Percentiles rank a stretch among this genome's conserved stretches.
Conservation (phyloP, 2,797 vertebrate genomes). For the Caiman crocodilus region DNA sequence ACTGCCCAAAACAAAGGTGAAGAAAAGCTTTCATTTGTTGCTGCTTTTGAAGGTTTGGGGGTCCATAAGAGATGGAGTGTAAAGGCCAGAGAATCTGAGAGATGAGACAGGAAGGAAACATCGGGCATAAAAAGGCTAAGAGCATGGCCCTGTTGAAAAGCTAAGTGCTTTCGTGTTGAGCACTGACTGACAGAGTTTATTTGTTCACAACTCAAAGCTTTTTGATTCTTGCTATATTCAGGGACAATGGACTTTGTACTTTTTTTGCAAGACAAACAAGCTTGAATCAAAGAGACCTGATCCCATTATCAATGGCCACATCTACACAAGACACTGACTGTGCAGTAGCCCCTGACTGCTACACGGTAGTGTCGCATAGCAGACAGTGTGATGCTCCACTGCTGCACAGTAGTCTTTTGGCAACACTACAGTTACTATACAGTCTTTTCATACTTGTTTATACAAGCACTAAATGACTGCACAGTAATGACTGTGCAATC, state of each 20-base stretch:
- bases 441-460: too few species aligned
- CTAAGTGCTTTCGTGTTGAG: constrained; percentile 3
- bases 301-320: too few species aligned
- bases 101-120: background rate
- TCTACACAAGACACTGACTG: too few species aligned
- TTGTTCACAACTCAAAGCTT: background rate
- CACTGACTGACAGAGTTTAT: constrained; percentile 26
- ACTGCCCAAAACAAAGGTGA: background rate
- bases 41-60: background rate
- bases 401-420: too few species aligned
- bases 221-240: constrained; percentile 14
- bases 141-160: background rate
- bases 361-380: too few species aligned
- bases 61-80: background rate
- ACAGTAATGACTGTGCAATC: too few species aligned
- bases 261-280: too few species aligned
- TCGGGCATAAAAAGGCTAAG: background rate
- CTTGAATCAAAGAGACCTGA: too few species aligned
- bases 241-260: background rate
- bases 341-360: too few species aligned
- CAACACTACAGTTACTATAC: too few species aligned
- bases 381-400: too few species aligned
- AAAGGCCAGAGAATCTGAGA: background rate
- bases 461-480: too few species aligned
- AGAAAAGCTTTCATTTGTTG: background rate